Evolutionary conservation across 2,113 vertebrate species (phyloP), one percentile per base, ranked within the genome.

Genomic region (Salvelinus namaycush): DNA sequence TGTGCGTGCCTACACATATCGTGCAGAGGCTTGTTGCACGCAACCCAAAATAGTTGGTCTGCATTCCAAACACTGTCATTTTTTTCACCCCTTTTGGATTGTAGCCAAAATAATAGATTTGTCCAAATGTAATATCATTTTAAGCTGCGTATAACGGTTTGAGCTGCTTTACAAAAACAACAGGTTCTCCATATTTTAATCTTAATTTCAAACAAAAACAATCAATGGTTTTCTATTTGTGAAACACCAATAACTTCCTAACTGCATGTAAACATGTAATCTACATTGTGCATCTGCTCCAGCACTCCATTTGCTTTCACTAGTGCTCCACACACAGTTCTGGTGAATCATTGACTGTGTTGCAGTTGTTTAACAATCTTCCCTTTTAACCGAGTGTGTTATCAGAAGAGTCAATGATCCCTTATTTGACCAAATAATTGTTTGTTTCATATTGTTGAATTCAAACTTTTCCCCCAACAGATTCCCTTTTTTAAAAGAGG

Each of bases 401-500:
- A 62, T 3, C 16, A 18, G 16, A 54, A 54, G 16, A 18, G 14
- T 54, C 51, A 54, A 54, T 54, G 16, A 54, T 18, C 49, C 49
- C 16, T 54, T 54, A 14, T 13, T 54, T 54, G 49, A 13, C 14
- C 49, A 54, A 54, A 54, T 54, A 54, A 54, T 44, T 69, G 66
- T 69, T 7, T n/a, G 24, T 22, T 12, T 24, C 27, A 3, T 31
- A 48, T 49, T 73, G 16, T 31, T 48, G 20, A 76, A 68, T 11
- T 20, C 64, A 79, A 26, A 26, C 27, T 75, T 60, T 76, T 3
- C 69, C 22, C 51, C 5, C 39, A 65, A 79, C 74, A 96, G 95
- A 87, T 92, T 84, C 12, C 90, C 2, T 95, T 94, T 92, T 94
- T 94, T 29, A 90, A 91, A 82, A 88, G 88, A 75, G 93, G 95